Base-by-base conservation (phyloP, 53 echinoderm and acorn worm genomes). In the Holothuria scabra region DNA sequence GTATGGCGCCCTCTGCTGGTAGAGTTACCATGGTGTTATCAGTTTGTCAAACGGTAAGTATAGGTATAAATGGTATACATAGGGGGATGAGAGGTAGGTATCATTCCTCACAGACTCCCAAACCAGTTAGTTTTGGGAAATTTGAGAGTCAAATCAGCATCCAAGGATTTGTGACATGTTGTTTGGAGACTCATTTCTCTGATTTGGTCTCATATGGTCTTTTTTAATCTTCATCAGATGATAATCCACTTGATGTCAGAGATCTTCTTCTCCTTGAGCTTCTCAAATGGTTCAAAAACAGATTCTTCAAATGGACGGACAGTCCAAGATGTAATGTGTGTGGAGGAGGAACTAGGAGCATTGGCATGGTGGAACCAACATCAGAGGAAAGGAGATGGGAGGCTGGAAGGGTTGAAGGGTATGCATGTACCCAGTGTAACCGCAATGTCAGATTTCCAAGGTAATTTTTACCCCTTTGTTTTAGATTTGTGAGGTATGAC, bases 291-390 rank as follows among this genome's bases (percentile, higher is more conserved):
- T 97, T 97, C 87, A 97, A 97, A 82, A 85, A 82, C 19, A 71
- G 90, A 14, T 97, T 97, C 87, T 97, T 97, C 83, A 83, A 83
- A 33, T 97, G 97, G 97, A 97, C 87, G 85, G 90, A 97, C 81
- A 84, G 88, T 32, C 97, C 94, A 38, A 72, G 57, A 38, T 97
- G 97, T 59, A 86, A 83, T 28, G 28, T 67, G 60, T 97, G 97
- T 58, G 70, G 87, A 23, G 88, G 88, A 21, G 56, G 29, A 21
- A 97, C 94, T 16, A 86, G 87, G 65, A 90, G 85, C 33, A 81
- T 84, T 22, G 97, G 97, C 16, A 86, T 84, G 81, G 80, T 94
- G 59, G 93, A 91, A 26, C 94, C 97, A 8, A 94, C 88, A 6
- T 63, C 90, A 5, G 97, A 97, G 32, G 97, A 97, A 25, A 79